phyloP scores from a whole-genome alignment of 64 coral and sea anemone species.

The Montipora cactus region DNA sequence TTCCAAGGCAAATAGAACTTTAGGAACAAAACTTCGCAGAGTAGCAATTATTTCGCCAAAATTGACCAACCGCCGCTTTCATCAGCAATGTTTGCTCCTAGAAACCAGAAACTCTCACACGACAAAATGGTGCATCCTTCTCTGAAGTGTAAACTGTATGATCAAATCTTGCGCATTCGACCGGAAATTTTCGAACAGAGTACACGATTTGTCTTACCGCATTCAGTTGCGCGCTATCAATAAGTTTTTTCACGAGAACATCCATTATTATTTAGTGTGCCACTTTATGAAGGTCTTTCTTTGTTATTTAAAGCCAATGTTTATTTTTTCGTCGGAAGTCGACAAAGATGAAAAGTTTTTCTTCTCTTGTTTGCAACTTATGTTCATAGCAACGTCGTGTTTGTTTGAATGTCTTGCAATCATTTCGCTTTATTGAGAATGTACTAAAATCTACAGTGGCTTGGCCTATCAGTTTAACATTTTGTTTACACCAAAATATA shows the following conservation, averaged over 20 bases:
- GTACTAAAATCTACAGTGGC: background rate
- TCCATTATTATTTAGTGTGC: background rate
- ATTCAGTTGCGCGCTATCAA: background rate
- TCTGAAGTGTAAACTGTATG: background rate
- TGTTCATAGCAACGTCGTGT: background rate
- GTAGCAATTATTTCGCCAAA: too few relatives aligned
- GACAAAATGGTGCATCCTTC: background rate
- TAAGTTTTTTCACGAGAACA: background rate
- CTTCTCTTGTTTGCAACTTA: background rate
- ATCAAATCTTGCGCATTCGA: background rate
- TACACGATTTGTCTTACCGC: background rate
- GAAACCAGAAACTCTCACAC: background rate
- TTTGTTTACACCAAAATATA: constrained; percentile 15
- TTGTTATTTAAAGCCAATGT: constrained; percentile 12
- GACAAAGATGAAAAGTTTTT: background rate
- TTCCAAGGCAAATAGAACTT: too few relatives aligned
- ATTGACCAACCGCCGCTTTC: background rate
- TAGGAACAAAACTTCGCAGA: too few relatives aligned
- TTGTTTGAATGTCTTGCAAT: background rate
- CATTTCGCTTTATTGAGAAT: background rate
- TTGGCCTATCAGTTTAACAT: background rate
- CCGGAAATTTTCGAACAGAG: background rate
- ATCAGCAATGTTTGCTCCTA: background rate
- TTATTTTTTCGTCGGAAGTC: constrained; percentile 17
- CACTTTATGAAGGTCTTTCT: constrained; percentile 15